These are phyloP conservation scores for Tupaia tana DNA, from an alignment of 2,113 vertebrate species.

Conservation along the genomic window DNA sequence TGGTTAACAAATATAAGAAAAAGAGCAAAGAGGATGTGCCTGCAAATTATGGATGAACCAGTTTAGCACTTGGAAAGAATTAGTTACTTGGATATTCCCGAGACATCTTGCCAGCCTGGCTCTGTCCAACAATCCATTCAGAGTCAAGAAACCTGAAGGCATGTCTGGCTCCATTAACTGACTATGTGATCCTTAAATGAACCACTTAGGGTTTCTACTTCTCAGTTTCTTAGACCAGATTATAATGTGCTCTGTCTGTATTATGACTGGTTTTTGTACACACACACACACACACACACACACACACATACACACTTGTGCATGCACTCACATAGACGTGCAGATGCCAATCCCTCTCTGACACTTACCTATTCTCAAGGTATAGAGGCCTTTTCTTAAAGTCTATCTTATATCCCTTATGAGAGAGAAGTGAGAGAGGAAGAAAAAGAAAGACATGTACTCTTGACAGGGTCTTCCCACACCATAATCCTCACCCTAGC, in stretches of 20 bases:
- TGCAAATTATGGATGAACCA: background rate
- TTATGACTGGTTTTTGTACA: background rate
- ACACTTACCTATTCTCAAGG: background rate
- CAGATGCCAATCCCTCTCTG: background rate
- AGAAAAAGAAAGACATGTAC: no score
- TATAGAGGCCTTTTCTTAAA: background rate
- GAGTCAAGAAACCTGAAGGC: background rate
- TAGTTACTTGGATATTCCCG: background rate
- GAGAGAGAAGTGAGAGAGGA: no score
- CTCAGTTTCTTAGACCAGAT: slow-evolving; percentile 21
- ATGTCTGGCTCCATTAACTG: background rate
- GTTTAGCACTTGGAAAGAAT: background rate
- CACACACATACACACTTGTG: no score
- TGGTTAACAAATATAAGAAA: background rate
- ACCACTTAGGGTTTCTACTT: background rate
- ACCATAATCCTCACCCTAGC: no score
- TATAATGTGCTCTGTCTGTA: background rate
- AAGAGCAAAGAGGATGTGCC: background rate
- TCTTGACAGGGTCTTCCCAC: no score
- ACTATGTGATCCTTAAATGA: background rate
- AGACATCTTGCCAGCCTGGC: background rate
- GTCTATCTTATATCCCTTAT: no score
- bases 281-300: background rate
- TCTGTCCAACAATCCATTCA: background rate
- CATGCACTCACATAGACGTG: no score